Conservation (phyloP, 2,113 vertebrate species). For the Oryzias curvinotus region DNA sequence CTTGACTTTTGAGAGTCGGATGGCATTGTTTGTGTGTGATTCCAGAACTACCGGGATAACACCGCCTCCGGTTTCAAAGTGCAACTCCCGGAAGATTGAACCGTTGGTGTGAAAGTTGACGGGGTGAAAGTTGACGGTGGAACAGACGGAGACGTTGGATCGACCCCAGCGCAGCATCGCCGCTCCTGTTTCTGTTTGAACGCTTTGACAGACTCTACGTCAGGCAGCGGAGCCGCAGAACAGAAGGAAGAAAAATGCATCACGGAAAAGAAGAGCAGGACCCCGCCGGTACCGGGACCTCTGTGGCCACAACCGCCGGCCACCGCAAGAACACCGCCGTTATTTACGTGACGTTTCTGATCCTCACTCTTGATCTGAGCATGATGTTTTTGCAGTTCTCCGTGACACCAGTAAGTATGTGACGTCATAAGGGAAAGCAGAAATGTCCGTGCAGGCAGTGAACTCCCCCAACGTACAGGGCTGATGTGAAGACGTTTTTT, state of each 20-base stretch:
- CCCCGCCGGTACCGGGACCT: neutral
- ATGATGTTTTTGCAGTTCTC: constrained; percentile 79
- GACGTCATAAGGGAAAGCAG: neutral
- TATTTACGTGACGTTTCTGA: constrained; percentile 64
- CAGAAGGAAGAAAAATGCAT: constrained; percentile 21
- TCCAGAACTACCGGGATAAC: neutral
- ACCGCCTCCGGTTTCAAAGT: constrained; percentile 48
- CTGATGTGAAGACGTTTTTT: no score
- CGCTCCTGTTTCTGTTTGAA: neutral
- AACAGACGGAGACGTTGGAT: fast-evolving
- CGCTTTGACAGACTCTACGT: neutral
- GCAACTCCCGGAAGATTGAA: constrained; percentile 11
- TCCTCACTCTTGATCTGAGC: constrained; percentile 73
- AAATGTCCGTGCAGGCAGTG: constrained; percentile 3
- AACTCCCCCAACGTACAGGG: neutral
- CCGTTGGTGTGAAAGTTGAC: constrained; percentile 18
- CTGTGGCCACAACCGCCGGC: neutral
- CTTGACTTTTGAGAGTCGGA: no score
- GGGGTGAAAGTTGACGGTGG: neutral
- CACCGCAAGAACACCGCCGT: constrained; percentile 12
- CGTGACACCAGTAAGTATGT: constrained; percentile 74
- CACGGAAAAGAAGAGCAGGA: constrained; percentile 3
- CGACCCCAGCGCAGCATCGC: no score
- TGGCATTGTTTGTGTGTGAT: no score
- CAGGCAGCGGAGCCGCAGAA: no score